phyloP scores from a whole-genome alignment of 2,113 vertebrate species.

The Ardeotis arabs region DNA sequence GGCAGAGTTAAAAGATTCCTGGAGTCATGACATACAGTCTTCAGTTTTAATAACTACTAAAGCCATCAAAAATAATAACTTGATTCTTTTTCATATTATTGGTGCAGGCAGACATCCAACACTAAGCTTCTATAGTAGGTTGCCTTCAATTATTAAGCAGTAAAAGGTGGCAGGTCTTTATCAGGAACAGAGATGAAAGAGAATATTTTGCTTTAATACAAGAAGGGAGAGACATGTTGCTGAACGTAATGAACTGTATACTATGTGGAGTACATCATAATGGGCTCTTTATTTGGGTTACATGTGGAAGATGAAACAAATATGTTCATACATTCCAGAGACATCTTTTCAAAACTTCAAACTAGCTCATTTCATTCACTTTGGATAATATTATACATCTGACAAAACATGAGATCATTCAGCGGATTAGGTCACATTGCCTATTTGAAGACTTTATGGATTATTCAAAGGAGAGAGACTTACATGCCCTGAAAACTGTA shows the following conservation, averaged over 20 bases:
- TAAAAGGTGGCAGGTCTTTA: constrained; percentile 64
- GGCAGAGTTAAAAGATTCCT: constrained; percentile 27
- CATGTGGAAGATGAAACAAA: constrained; percentile 66
- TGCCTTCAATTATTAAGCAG: constrained; percentile 70
- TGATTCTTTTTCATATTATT: constrained; percentile 21
- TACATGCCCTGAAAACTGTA: neutral
- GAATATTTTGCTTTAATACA: constrained; percentile 56
- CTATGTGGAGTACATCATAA: constrained; percentile 40
- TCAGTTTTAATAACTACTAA: constrained; percentile 43
- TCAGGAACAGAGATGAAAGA: constrained; percentile 62
- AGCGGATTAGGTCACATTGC: constrained; percentile 28
- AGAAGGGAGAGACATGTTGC: constrained; percentile 45
- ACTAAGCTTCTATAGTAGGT: constrained; percentile 43
- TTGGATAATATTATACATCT: constrained; percentile 39
- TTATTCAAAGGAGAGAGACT: constrained; percentile 49
- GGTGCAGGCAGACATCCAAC: constrained; percentile 48
- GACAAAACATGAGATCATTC: constrained; percentile 53
- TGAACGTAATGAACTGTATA: constrained; percentile 60
- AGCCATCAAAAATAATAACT: constrained; percentile 52
- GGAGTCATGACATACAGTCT: neutral
- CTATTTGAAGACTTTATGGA: constrained; percentile 51
- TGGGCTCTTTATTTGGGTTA: constrained; percentile 57
- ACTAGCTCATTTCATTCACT: constrained; percentile 39
- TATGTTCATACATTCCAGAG: constrained; percentile 44
- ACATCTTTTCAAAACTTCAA: constrained; percentile 49